Percentiles rank a stretch among this genome's conserved stretches.
Conservation (phyloP, 2,888 invertebrate species). For the Perizoma flavofasciatum region DNA sequence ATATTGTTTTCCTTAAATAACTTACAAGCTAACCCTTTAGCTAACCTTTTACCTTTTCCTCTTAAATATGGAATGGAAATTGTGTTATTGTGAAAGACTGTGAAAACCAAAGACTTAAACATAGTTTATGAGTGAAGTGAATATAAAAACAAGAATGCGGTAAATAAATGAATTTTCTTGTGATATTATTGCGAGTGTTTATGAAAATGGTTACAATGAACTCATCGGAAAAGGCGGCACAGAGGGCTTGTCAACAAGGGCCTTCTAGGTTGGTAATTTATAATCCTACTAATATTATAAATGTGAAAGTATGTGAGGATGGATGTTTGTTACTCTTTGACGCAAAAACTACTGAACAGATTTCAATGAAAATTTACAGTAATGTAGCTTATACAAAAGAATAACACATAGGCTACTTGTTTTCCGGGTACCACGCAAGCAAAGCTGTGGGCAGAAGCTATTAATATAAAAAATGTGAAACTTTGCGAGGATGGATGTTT, state of each 20-base stretch:
- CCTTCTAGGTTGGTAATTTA: constrained; percentile 66
- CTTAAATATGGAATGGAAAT: not conserved
- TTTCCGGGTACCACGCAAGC: too few species aligned
- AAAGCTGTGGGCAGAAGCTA: too few species aligned
- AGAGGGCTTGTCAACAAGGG: constrained; percentile 82
- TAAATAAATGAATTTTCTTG: constrained; percentile 41
- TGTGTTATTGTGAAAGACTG: constrained; percentile 3
- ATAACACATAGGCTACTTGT: too few species aligned
- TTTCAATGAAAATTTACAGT: too few species aligned
- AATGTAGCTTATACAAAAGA: too few species aligned
- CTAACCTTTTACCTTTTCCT: not conserved
- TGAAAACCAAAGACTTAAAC: constrained; percentile 7
- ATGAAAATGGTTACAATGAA: constrained; percentile 82
- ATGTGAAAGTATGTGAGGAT: too few species aligned
- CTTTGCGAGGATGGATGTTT: too few species aligned
- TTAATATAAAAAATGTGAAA: too few species aligned
- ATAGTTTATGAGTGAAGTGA: constrained; percentile 5
- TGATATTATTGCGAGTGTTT: constrained; percentile 40
- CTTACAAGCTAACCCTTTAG: not conserved
- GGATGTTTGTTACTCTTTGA: too few species aligned
- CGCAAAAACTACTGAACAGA: too few species aligned
- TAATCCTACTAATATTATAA: too few species aligned
- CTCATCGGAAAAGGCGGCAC: constrained; percentile 79
- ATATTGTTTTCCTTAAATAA: not conserved
- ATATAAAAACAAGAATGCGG: constrained; percentile 16